phyloP scores from a whole-genome alignment of 2,888 invertebrate species.

The Nomada fabriciana region DNA sequence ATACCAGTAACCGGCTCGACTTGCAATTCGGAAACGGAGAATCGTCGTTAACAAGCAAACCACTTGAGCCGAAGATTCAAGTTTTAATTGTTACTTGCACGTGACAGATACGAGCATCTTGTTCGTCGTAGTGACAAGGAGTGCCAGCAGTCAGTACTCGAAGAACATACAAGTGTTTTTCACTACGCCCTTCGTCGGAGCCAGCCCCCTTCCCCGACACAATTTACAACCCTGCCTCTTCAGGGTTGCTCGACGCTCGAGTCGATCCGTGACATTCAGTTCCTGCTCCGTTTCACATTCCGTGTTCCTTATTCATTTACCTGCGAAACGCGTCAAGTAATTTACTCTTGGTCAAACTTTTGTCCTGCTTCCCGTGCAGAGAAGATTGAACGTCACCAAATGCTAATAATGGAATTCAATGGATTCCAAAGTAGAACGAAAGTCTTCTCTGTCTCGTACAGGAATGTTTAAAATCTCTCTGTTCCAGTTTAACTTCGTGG shows the following conservation, averaged over 20 bases:
- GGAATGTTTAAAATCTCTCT: neutral
- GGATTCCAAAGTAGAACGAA: neutral
- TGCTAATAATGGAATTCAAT: neutral
- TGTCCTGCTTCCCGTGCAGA: too few relatives aligned
- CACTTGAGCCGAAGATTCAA: constrained; percentile 57
- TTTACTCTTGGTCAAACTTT: constrained; percentile 8
- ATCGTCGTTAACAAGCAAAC: constrained; percentile 42
- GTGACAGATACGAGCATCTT: constrained; percentile 59
- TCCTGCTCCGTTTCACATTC: constrained; percentile 38
- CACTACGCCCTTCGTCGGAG: constrained; percentile 39
- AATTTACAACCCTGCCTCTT: constrained; percentile 55
- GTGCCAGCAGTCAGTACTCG: constrained; percentile 69
- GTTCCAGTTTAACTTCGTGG: neutral
- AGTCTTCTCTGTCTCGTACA: neutral
- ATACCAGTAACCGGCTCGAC: neutral
- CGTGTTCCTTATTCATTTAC: constrained; percentile 9
- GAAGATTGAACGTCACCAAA: neutral
- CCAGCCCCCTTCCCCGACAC: constrained; percentile 16
- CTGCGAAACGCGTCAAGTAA: constrained; percentile 1
- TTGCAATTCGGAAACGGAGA: constrained; percentile 14
- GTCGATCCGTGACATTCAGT: constrained; percentile 51
- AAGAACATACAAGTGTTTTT: constrained; percentile 64
- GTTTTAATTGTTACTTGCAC: constrained; percentile 72
- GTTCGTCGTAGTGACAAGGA: constrained; percentile 43
- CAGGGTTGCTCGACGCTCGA: constrained; percentile 24